A percentile compares a stretch with the other conserved stretches of the same genome.
Conservation (phyloP, 1,140 invertebrate species). For the Parapsyche elsis region DNA sequence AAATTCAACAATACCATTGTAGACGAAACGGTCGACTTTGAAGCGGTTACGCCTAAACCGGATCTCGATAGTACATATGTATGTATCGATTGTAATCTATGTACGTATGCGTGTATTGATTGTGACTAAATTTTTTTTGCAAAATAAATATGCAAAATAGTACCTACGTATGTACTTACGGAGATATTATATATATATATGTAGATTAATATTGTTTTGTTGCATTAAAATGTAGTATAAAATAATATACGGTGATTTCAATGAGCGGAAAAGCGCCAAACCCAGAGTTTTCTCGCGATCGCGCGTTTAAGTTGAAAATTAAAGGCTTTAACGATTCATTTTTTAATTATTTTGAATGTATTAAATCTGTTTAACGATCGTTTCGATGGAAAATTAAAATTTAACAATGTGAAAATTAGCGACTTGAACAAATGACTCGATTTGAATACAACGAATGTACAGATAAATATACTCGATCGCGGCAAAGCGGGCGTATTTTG, state of each 20-base stretch:
- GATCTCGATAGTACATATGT: not conserved
- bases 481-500: not conserved
- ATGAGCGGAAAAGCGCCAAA: not conserved
- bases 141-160: conserved; percentile 9
- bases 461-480: not conserved
- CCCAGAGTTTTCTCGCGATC: not conserved
- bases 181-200: no score
- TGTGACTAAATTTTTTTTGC: not conserved
- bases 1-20: not conserved
- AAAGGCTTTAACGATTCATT: no score
- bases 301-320: not conserved
- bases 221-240: no score
- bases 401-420: not conserved
- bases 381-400: no score
- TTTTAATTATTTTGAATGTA: no score
- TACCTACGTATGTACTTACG: not conserved
- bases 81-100: not conserved
- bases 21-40: conserved; percentile 21
- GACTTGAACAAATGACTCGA: not conserved
- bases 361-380: no score
- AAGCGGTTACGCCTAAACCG: conserved; percentile 27
- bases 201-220: no score
- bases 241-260: no score
- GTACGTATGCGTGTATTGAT: not conserved
- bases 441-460: not conserved